phyloP scores from a whole-genome alignment of 1,140 invertebrate genomes.

The Euwallacea similis region DNA sequence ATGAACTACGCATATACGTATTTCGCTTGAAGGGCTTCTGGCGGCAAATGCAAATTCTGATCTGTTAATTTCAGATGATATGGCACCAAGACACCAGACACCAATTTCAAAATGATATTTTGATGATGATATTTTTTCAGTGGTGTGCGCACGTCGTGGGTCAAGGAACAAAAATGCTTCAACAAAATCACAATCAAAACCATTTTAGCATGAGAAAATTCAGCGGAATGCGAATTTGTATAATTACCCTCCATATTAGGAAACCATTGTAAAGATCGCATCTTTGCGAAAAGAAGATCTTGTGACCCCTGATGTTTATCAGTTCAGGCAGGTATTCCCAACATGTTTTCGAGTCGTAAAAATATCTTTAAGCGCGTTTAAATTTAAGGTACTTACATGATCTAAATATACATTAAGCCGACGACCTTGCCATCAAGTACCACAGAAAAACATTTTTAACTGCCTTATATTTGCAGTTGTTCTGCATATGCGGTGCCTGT shows the following conservation, averaged over 20 bases:
- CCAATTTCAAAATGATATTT: no score
- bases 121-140: no score
- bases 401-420: slow-evolving; percentile 28
- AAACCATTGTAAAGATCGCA: slow-evolving; percentile 21
- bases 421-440: slow-evolving; percentile 6
- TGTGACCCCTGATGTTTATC: slow-evolving; percentile 24
- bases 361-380: slow-evolving; percentile 22
- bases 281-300: slow-evolving; percentile 28
- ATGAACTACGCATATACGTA: slow-evolving; percentile 27
- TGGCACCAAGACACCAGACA: no score
- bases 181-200: no score
- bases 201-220: slow-evolving; percentile 13
- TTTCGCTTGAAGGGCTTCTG: background rate
- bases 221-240: slow-evolving; percentile 19
- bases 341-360: slow-evolving; percentile 25
- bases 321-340: slow-evolving; percentile 17
- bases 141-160: background rate
- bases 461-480: no score
- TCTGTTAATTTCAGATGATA: slow-evolving; percentile 20
- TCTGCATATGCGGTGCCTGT: no score
- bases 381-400: slow-evolving; percentile 22
- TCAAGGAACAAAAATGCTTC: background rate
- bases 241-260: slow-evolving; percentile 28
- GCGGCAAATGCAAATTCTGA: slow-evolving; percentile 27
- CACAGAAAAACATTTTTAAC: no score